phyloP scores from a whole-genome alignment of 2,888 invertebrate species.

The Cantharis rustica region DNA sequence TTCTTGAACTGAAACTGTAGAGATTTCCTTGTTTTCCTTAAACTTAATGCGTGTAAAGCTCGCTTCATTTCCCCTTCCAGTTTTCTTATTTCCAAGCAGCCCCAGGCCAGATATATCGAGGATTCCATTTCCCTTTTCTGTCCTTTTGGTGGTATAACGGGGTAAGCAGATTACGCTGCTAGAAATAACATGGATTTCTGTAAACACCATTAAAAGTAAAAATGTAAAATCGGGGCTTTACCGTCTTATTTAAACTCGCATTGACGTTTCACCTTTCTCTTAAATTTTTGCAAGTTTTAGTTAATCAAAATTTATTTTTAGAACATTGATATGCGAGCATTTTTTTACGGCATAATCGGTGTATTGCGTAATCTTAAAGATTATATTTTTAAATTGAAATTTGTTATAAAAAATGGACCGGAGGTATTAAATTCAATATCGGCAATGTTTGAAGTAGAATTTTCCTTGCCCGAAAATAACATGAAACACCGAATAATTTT shows the following conservation, averaged over 20 bases:
- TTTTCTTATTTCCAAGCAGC: slow-evolving; percentile 36
- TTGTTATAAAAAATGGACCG: no score
- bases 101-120: slow-evolving; percentile 36
- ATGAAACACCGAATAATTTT: no score
- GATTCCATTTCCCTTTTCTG: slow-evolving; percentile 35
- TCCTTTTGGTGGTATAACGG: slow-evolving; percentile 27
- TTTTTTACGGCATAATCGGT: no score
- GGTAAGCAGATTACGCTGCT: slow-evolving; percentile 39
- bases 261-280: neutral
- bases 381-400: no score
- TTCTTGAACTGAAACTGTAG: slow-evolving; percentile 11
- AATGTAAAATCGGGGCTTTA: slow-evolving; percentile 34
- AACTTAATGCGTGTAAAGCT: slow-evolving; percentile 38
- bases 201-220: slow-evolving; percentile 40
- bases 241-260: slow-evolving; percentile 6
- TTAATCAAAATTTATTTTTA: neutral
- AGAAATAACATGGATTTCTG: slow-evolving; percentile 40
- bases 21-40: slow-evolving; percentile 24
- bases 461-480: no score
- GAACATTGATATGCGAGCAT: no score
- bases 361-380: no score
- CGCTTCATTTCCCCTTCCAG: slow-evolving; percentile 37
- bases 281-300: neutral
- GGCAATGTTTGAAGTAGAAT: no score
- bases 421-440: no score